These are phyloP conservation scores for Typhlichthys subterraneus DNA, from an alignment of 2,797 vertebrate genomes.

Conservation along the genomic window DNA sequence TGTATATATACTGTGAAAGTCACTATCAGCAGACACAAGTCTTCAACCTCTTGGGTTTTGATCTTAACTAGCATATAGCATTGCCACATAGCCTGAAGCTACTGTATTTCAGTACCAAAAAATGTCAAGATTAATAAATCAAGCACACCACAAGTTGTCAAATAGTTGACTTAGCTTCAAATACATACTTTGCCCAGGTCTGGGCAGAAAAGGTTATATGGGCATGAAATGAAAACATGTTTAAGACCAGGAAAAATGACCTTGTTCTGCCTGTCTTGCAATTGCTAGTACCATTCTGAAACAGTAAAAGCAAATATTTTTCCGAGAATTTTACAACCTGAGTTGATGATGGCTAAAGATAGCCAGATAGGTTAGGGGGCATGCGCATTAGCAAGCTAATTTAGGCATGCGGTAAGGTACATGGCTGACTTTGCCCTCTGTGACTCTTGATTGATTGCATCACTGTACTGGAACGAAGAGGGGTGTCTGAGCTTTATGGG, in stretches of 20 bases:
- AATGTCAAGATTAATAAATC: conserved; percentile 19
- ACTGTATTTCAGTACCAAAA: conserved; percentile 13
- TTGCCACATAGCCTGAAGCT: conserved; percentile 13
- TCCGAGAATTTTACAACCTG: neutral
- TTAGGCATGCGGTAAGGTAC: conserved; percentile 10
- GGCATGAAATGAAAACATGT: conserved; percentile 4
- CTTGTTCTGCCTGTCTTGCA: neutral
- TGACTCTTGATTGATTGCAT: conserved; percentile 71
- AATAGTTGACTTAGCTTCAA: conserved; percentile 1
- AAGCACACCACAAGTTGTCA: conserved; percentile 5
- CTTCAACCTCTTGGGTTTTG: too few species aligned
- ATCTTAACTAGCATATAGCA: neutral
- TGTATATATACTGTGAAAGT: too few species aligned
- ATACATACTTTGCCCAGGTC: conserved; percentile 3
- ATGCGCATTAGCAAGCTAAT: conserved; percentile 6
- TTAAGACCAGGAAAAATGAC: conserved; percentile 1
- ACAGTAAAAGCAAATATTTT: too few species aligned
- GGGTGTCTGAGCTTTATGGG: conserved; percentile 64
- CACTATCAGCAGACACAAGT: too few species aligned
- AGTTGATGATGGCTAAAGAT: neutral
- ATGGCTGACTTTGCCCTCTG: conserved; percentile 38
- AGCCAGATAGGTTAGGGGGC: neutral
- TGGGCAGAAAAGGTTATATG: neutral
- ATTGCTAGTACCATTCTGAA: too few species aligned
- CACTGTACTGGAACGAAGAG: conserved; percentile 71